Conservation (phyloP, 2,797 vertebrate genomes). For the Pteropus rufus region DNA sequence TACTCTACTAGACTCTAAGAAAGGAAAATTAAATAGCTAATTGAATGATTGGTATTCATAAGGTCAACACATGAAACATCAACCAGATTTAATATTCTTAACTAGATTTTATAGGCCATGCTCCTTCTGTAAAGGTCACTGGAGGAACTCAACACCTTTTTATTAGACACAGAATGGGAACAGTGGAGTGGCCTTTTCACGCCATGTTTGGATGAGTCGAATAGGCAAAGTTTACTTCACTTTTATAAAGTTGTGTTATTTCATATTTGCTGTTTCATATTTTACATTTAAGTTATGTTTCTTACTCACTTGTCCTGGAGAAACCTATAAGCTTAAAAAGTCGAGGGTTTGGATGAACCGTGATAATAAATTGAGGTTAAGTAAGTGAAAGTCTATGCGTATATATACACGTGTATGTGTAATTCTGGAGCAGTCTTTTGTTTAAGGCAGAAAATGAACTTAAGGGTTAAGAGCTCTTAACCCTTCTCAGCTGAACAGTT, state of each 20-base stretch:
- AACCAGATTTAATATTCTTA: constrained; percentile 35
- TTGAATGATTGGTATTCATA: constrained; percentile 45
- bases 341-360: background rate
- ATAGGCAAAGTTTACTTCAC: constrained; percentile 29
- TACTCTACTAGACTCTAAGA: background rate
- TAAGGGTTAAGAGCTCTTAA: background rate
- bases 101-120: constrained; percentile 55
- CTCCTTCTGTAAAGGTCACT: constrained; percentile 59
- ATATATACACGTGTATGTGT: background rate
- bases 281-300: constrained; percentile 31
- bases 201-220: constrained; percentile 40
- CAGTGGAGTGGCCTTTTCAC: constrained; percentile 48
- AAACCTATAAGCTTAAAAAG: background rate
- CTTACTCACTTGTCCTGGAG: background rate
- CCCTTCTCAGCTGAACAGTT: background rate
- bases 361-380: background rate
- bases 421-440: background rate
- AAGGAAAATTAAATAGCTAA: constrained; percentile 37
- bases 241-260: constrained; percentile 27
- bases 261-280: constrained; percentile 13
- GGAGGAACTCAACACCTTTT: constrained; percentile 56
- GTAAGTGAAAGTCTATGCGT: background rate
- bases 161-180: constrained; percentile 46
- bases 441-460: background rate
- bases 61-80: constrained; percentile 46